phyloP scores from a whole-genome alignment of 2,888 invertebrate species.

The Eupithecia abbreviata region DNA sequence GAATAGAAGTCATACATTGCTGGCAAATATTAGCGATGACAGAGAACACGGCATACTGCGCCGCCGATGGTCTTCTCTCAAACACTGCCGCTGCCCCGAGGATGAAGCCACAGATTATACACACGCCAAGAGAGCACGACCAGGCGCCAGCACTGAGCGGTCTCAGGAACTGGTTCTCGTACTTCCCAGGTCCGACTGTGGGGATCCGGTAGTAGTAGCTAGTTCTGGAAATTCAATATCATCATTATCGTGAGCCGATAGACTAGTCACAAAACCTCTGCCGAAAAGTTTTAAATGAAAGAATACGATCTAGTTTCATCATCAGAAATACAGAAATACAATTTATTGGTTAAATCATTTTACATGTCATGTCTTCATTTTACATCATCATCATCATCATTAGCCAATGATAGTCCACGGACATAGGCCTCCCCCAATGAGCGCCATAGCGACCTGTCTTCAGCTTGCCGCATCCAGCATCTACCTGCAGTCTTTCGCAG shows the following conservation, averaged over 20 bases:
- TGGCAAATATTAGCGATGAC: conserved; percentile 71
- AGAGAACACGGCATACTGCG: conserved; percentile 69
- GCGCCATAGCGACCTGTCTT: no score
- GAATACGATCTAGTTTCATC: no score
- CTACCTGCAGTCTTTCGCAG: no score
- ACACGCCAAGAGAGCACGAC: conserved; percentile 62
- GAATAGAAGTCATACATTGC: conserved; percentile 63
- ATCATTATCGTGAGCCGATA: neutral
- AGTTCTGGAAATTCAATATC: conserved; percentile 54
- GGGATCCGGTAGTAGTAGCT: conserved; percentile 70
- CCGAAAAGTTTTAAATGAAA: no score
- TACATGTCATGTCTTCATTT: no score
- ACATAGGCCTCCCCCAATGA: no score
- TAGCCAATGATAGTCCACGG: no score
- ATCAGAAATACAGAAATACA: no score
- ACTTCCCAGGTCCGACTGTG: conserved; percentile 66
- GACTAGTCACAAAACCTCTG: no score
- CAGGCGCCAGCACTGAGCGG: conserved; percentile 72
- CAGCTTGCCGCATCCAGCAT: no score
- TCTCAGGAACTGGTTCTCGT: conserved; percentile 75
- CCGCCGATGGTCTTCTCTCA: conserved; percentile 60
- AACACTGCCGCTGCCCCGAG: conserved; percentile 62
- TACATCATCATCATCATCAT: no score
- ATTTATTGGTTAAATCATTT: no score
- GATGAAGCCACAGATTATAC: conserved; percentile 56